Evolutionary conservation across 2,113 vertebrate species (phyloP), one percentile per base, ranked within the genome.

Genomic region (Pomatorhinus ruficollis): DNA sequence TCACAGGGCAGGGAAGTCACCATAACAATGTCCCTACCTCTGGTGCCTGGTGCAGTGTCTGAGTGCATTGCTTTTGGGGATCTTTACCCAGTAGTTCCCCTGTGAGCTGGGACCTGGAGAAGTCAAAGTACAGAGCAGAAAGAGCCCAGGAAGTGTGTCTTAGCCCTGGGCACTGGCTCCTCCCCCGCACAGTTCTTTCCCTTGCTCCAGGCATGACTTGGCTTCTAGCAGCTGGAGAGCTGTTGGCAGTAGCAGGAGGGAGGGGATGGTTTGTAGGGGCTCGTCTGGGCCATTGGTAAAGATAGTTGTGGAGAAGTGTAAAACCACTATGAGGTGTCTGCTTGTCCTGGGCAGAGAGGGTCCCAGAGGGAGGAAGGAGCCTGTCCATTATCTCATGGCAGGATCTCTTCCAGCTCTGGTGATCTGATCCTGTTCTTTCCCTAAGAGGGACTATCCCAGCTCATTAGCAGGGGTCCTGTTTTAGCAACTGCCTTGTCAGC

Each of bases 41-140:
- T 56, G 44, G 18, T 71, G 25, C 42, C 50, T 24, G 13, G 12
- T 84, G 77, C 54, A 59, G 30, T 1, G 0, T 45, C 56, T 0
- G 2, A 52, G 49, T 0, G 0, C 42, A 45, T 83, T 0, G 0
- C 7, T 47, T 31, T 19, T 60, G 31, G 25, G 8, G 16, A 5
- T 64, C 61, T 71, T 71, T 11, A 65, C 28, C 12, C 15, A 35
- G 11, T 37, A 45, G 15, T 53, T 65, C 54, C 25, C 10, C 40
- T 65, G 56, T 25, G 42, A 87, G 56, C 59, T 70, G 87, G 52
- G 42, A 42, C 19, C 47, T 75, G 47, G 13, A 35, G 35, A 35
- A 53, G 28, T 45, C 45, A 53, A 87, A 65, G 12, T 23, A 33
- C 6, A 22, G 59, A 70, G 54, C 23, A 85, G 61, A 30, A 35